phyloP scores from a whole-genome alignment of 1,140 invertebrate species.

The Drosophila miranda region DNA sequence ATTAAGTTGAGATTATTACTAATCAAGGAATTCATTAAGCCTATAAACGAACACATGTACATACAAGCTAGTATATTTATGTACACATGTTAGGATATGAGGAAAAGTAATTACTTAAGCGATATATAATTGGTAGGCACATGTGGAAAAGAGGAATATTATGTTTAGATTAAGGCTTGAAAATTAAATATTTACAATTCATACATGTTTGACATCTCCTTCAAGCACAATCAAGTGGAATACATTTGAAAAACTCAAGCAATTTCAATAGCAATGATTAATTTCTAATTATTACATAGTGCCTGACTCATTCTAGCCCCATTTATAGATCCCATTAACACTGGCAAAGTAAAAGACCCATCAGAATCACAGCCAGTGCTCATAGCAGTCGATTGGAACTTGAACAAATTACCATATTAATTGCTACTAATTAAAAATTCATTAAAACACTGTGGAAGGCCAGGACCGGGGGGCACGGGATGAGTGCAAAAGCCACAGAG shows the following conservation, averaged over 20 bases:
- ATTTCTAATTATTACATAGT: too few species aligned
- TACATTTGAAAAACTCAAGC: too few species aligned
- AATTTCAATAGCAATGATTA: too few species aligned
- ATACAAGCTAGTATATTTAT: not conserved
- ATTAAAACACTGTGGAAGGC: conserved; percentile 61
- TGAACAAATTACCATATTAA: conserved; percentile 80
- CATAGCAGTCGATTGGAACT: conserved; percentile 52
- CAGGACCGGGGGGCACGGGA: conserved; percentile 19
- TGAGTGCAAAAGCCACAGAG: conserved; percentile 35
- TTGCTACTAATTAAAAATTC: conserved; percentile 80
- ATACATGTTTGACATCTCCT: too few species aligned
- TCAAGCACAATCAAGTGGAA: too few species aligned
- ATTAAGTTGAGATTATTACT: conserved; percentile 73
- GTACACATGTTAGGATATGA: not conserved
- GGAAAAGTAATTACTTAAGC: not conserved
- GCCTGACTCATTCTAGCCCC: not conserved
- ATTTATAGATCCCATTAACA: conserved; percentile 4
- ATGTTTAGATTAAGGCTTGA: too few species aligned
- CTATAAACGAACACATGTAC: conserved; percentile 5
- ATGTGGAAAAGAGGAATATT: too few species aligned
- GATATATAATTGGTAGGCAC: too few species aligned
- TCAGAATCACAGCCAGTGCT: conserved; percentile 10
- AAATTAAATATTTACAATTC: too few species aligned
- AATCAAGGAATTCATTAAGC: conserved; percentile 70
- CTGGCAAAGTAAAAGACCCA: not conserved